Evolutionary conservation across 2,797 vertebrate genomes (phyloP).

Genomic region (Mastacembelus armatus): DNA sequence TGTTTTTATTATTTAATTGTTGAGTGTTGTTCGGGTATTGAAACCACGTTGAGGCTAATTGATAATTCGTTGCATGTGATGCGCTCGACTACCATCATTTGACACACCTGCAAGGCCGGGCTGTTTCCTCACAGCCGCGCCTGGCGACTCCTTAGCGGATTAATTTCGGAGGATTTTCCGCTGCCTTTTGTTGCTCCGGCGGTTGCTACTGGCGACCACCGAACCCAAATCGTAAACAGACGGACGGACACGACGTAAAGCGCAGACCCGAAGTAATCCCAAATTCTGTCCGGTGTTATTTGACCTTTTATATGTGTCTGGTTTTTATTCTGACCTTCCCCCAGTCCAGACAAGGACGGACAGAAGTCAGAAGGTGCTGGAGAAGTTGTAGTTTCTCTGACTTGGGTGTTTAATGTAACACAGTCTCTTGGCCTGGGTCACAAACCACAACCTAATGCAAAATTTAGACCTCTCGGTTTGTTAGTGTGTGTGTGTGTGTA

Average conservation of each 20-base stretch:
- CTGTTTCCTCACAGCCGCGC: conserved; percentile 59
- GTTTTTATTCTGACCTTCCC: conserved; percentile 55
- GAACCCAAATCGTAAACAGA: conserved; percentile 65
- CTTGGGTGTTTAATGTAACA: conserved; percentile 45
- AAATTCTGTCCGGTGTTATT: conserved; percentile 11
- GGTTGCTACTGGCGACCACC: conserved; percentile 86
- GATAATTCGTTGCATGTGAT: not conserved
- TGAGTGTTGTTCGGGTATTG: conserved; percentile 8
- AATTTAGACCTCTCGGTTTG: conserved; percentile 7
- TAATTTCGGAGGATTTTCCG: conserved; percentile 74
- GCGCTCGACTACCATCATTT: not conserved
- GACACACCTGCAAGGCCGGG: conserved; percentile 51
- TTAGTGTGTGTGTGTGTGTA: conserved; percentile 20
- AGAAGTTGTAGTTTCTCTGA: conserved; percentile 41
- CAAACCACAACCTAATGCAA: conserved; percentile 9
- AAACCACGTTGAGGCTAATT: conserved; percentile 15
- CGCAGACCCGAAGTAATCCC: not conserved
- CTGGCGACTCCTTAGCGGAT: conserved; percentile 68
- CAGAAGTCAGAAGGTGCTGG: not conserved
- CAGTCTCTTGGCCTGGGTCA: conserved; percentile 22
- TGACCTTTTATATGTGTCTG: not conserved
- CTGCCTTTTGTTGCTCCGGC: conserved; percentile 79
- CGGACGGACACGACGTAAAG: conserved; percentile 26
- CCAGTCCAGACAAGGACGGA: conserved; percentile 53
- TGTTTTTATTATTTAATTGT: not conserved